phyloP scores from a whole-genome alignment of 2,113 vertebrate species.

The Glareola pratincola region DNA sequence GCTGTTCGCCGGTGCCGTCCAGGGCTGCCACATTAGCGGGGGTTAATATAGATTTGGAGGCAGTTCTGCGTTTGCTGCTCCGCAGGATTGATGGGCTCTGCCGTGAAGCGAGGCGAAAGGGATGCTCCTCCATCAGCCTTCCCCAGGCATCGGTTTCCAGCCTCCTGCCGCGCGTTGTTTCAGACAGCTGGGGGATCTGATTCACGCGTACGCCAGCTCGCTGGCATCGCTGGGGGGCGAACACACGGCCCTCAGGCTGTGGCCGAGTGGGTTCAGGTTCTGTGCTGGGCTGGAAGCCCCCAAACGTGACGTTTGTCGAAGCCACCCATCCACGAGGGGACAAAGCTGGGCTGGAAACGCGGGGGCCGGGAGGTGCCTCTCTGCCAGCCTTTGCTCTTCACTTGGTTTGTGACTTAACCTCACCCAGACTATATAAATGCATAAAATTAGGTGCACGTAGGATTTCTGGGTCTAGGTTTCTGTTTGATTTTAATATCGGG shows the following conservation, averaged over 20 bases:
- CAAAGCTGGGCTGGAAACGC: background rate
- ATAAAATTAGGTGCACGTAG: background rate
- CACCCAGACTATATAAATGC: background rate
- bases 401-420: background rate
- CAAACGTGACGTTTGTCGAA: background rate
- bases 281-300: background rate
- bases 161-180: background rate
- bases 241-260: accelerated
- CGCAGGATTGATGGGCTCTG: background rate
- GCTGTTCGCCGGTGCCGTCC: background rate
- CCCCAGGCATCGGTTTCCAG: background rate
- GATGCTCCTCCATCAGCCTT: background rate
- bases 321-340: accelerated
- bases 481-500: background rate
- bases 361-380: background rate
- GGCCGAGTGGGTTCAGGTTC: background rate
- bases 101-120: background rate
- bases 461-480: background rate
- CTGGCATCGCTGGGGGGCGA: background rate
- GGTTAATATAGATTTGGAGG: background rate
- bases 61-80: background rate
- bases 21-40: background rate
- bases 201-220: background rate
- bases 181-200: background rate
- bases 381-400: background rate